A percentile compares a stretch with the other conserved stretches of the same genome.
phyloP scores from a whole-genome alignment of 92 coral and sea anemone species.

The Montipora capitata region DNA sequence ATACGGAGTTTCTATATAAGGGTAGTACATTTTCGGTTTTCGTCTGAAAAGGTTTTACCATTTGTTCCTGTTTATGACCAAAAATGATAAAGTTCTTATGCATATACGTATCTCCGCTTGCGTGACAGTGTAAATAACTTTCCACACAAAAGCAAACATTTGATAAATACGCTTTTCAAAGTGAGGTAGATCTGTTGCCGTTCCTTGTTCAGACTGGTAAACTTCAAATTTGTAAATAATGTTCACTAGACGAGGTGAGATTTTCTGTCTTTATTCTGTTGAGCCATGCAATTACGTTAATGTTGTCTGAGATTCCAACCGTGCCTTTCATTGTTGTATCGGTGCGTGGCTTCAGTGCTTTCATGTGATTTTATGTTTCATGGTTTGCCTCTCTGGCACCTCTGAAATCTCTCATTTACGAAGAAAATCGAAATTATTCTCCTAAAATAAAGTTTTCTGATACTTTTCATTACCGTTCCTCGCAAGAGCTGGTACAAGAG shows the following conservation, averaged over 20 bases:
- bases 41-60: not conserved
- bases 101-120: not conserved
- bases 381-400: not conserved
- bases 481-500: not conserved
- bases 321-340: slow-evolving; percentile 13
- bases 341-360: not conserved
- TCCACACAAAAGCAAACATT: not conserved
- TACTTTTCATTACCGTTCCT: not conserved
- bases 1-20: not conserved
- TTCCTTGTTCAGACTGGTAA: not conserved
- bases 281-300: not conserved
- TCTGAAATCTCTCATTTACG: not conserved
- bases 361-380: not conserved
- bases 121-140: slow-evolving; percentile 20
- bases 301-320: slow-evolving; percentile 24
- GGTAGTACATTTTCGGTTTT: not conserved
- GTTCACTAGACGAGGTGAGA: slow-evolving; percentile 1
- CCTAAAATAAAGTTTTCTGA: no score
- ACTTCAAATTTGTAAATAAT: not conserved
- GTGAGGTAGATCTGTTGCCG: not conserved
- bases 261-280: not conserved
- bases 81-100: not conserved
- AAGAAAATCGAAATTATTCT: not conserved
- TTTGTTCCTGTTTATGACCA: not conserved
- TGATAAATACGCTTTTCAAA: not conserved